A percentile compares a stretch with the other conserved stretches of the same genome.
Conservation (phyloP, 2,113 vertebrate genomes). For the Machaerirhynchus nigripectus region DNA sequence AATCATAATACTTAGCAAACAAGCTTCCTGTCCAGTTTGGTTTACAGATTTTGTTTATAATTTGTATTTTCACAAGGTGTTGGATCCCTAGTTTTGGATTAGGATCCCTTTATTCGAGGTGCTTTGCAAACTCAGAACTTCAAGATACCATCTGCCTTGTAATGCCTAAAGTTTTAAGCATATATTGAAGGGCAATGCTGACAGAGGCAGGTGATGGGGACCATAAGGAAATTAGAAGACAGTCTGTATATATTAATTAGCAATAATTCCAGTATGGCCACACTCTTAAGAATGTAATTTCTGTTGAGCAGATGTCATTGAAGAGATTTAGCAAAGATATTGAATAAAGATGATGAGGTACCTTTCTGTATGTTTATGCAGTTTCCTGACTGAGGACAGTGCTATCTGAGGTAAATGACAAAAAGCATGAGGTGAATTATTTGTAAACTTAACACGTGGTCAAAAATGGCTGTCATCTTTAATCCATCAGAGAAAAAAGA, state of each 20-base stretch:
- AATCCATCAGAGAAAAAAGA: neutral
- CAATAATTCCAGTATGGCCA: neutral
- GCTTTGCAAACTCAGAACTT: neutral
- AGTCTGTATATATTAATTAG: neutral
- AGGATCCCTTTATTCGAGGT: neutral
- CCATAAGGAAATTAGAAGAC: neutral
- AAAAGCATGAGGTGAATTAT: neutral
- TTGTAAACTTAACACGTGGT: neutral
- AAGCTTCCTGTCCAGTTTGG: neutral
- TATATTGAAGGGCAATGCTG: neutral
- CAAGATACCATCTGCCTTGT: neutral
- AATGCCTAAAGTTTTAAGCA: neutral
- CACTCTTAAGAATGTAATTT: neutral
- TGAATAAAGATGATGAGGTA: neutral
- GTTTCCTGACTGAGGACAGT: neutral
- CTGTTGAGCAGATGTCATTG: neutral
- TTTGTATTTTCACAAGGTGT: neutral
- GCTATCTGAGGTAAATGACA: neutral
- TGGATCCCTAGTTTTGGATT: neutral
- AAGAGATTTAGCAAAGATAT: neutral
- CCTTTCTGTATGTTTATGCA: neutral
- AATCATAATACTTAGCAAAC: neutral
- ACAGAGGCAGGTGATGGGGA: neutral
- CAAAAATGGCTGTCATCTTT: neutral
- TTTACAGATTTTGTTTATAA: neutral